A percentile compares a stretch with the other conserved stretches of the same genome.
Evolutionary conservation across 2,113 vertebrate species (phyloP).

Genomic region (Sphyrna mokarran): DNA sequence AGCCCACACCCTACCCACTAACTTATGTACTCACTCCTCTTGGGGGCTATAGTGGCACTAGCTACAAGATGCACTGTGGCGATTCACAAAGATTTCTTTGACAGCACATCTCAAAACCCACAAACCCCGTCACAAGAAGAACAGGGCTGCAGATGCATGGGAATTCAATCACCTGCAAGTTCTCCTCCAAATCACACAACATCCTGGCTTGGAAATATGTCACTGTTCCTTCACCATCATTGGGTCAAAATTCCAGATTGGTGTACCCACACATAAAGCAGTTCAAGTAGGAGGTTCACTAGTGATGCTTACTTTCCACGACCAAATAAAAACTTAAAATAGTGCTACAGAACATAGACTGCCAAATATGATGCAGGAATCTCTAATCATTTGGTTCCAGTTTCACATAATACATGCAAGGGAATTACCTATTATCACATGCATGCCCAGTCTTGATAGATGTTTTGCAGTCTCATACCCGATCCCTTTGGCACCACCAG

Average conservation of each 20-base stretch:
- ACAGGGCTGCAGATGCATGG: neutral
- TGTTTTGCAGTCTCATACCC: constrained; percentile 71
- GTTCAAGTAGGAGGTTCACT: neutral
- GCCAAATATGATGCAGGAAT: neutral
- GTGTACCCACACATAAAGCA: neutral
- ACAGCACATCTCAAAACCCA: too few relatives aligned
- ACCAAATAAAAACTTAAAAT: neutral
- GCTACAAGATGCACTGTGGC: neutral
- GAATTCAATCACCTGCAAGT: neutral
- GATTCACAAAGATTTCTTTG: too few relatives aligned
- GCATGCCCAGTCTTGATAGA: constrained; percentile 80
- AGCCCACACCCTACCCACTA: neutral
- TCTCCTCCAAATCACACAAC: neutral
- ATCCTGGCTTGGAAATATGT: neutral
- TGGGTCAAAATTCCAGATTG: neutral
- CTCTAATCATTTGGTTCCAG: neutral
- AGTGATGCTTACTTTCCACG: too few relatives aligned
- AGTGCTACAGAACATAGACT: neutral
- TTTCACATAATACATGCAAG: neutral
- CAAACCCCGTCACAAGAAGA: neutral
- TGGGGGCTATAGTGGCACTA: neutral
- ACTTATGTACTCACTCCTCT: neutral
- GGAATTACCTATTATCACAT: constrained; percentile 75
- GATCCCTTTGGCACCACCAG: constrained; percentile 80
- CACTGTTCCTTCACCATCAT: neutral